Evolutionary conservation across 1,140 invertebrate species (phyloP).

Genomic region (Cylas formicarius): DNA sequence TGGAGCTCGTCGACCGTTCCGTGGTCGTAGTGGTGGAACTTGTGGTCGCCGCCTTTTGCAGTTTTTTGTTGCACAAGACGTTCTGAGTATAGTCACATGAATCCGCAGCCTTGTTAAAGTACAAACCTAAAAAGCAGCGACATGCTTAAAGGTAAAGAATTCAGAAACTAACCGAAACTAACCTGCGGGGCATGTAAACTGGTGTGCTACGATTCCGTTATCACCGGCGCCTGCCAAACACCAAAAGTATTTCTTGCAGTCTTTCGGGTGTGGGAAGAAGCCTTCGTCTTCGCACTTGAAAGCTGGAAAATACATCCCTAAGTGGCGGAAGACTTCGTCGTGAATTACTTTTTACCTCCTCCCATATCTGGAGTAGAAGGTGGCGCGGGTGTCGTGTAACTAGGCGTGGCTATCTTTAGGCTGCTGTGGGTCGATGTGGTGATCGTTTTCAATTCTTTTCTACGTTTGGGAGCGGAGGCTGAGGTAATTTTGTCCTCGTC

Average conservation of each 20-base stretch:
- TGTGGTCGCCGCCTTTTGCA: slow-evolving; percentile 44
- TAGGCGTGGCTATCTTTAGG: slow-evolving; percentile 38
- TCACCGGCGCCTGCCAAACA: slow-evolving; percentile 83
- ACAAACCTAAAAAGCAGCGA: slow-evolving; percentile 54
- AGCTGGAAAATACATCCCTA: slow-evolving; percentile 45
- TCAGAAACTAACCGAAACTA: background rate
- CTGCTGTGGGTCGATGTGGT: slow-evolving; percentile 39
- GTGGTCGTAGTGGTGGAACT: slow-evolving; percentile 42
- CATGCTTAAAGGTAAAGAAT: background rate
- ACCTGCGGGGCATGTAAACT: slow-evolving; percentile 88
- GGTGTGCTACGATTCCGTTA: slow-evolving; percentile 83
- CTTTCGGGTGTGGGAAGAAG: slow-evolving; percentile 85
- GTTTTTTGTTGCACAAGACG: slow-evolving; percentile 65
- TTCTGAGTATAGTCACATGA: slow-evolving; percentile 88
- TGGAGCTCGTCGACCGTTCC: slow-evolving; percentile 44
- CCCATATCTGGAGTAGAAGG: slow-evolving; percentile 86
- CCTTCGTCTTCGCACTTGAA: slow-evolving; percentile 92
- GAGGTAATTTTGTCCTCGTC: slow-evolving; percentile 10
- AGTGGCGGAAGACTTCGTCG: slow-evolving; percentile 6
- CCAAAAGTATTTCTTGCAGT: slow-evolving; percentile 94
- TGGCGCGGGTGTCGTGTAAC: slow-evolving; percentile 67
- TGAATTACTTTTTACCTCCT: slow-evolving; percentile 51
- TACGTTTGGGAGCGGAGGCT: slow-evolving; percentile 7
- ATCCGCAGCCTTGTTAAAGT: slow-evolving; percentile 85
- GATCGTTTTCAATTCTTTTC: slow-evolving; percentile 16